Evolutionary conservation across 2,888 invertebrate species (phyloP), one percentile per base, ranked within the genome.

Genomic region (Melinaea menophilus): DNA sequence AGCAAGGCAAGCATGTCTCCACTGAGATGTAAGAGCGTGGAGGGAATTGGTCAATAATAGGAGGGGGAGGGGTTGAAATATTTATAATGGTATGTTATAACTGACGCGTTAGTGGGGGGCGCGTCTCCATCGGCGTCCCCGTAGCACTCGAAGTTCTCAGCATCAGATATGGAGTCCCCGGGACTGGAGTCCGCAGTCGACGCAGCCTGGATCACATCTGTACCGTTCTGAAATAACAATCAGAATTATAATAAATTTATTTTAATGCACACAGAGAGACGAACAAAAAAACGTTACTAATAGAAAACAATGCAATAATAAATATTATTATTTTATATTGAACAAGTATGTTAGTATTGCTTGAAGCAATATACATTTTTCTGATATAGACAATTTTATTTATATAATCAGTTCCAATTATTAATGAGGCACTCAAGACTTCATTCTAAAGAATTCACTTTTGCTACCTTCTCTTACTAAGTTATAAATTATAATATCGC

Each of bases 91-190:
- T 47, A 47, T 37, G 56, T 56, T 13, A 51, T 67, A 76, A 80
- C 89, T 80, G 64, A 90, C 90, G 86, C 75, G 73, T 82, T 86
- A 58, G 79, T 68, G 2, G 78, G 69, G 2, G 88, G 91, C 66
- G 92, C 90, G 58, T 93, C 93, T 22, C 90, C 88, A 69, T 93
- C 93, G 22, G 87, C 93, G 79, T 95, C 94, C 2, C 95, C 95
- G 76, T 94, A 94, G 82, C 96, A 95, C 81, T 96, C 96, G 85
- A 94, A 96, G 83, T 94, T 95, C 81, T 96, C 96, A 11, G 94
- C 94, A 76, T 95, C 95, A 4, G 95, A 95, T 71, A 95, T 91
- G 67, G 92, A 91, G 79, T 92, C 84, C 5, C 88, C 91, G 0
- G 90, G 90, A 61, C 91, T 91, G 67, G 91, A 91, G 79, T 92